A percentile compares a stretch with the other conserved stretches of the same genome.
Evolutionary conservation across 2,113 vertebrate species (phyloP).

Genomic region (Syrmaticus mikado): DNA sequence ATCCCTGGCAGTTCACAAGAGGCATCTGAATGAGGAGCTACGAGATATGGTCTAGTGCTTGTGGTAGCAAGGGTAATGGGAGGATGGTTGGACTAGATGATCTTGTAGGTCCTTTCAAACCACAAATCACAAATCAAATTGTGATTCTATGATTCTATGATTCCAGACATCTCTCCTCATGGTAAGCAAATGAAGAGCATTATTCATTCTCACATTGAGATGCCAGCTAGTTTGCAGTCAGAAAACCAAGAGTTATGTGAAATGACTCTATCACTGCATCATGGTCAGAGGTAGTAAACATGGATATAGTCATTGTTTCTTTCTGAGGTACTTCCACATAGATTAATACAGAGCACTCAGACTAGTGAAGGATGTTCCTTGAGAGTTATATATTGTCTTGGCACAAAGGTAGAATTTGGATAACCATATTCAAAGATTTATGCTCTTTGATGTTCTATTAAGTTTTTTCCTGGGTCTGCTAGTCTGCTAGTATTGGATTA

Average conservation of each 20-base stretch:
- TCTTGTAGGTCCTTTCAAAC: no score
- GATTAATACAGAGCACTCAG: neutral
- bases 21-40: no score
- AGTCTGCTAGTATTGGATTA: neutral
- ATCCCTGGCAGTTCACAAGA: no score
- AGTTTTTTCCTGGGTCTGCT: neutral
- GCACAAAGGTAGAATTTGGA: neutral
- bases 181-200: neutral
- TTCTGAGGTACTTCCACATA: neutral
- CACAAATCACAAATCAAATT: no score
- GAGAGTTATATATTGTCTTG: neutral
- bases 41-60: no score
- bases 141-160: neutral
- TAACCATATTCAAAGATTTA: neutral
- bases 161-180: neutral
- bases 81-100: no score
- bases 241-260: neutral
- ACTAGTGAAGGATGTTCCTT: neutral
- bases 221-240: neutral
- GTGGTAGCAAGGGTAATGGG: no score
- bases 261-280: neutral
- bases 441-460: neutral
- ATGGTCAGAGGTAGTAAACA: neutral
- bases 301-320: rapidly evolving
- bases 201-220: neutral